A percentile compares a stretch with the other conserved stretches of the same genome.
These are phyloP conservation scores for Chanos chanos DNA, from an alignment of 2,797 vertebrate genomes.

Conservation along the genomic window DNA sequence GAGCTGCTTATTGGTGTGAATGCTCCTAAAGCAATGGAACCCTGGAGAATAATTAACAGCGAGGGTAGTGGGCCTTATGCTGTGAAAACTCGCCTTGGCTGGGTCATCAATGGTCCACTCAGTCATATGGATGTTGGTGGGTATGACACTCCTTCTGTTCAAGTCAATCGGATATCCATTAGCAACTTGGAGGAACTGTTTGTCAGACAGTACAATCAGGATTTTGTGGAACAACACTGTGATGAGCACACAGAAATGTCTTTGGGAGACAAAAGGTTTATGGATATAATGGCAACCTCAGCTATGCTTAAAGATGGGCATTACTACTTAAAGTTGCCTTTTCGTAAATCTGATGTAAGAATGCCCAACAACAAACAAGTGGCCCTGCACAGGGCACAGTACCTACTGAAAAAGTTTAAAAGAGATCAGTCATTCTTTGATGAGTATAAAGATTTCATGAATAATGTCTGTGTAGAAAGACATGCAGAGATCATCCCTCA, in stretches of 20 bases:
- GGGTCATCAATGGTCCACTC: neutral
- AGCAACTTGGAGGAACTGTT: neutral
- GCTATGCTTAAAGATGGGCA: neutral
- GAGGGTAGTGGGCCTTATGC: no score
- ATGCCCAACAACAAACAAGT: neutral
- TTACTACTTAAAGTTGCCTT: neutral
- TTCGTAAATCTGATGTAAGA: neutral
- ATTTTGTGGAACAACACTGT: neutral
- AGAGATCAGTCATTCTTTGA: neutral
- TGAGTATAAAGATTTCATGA: neutral
- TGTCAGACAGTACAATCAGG: neutral
- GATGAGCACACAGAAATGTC: slow-evolving; percentile 5
- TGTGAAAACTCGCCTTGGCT: no score
- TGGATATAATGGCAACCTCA: neutral
- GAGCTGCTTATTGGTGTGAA: no score
- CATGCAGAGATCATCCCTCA: no score
- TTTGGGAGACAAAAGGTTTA: neutral
- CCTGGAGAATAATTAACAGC: no score
- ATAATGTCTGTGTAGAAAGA: no score
- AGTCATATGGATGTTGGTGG: no score
- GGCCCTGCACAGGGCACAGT: neutral
- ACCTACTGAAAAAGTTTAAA: neutral
- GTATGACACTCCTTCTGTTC: no score
- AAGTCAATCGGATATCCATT: no score
- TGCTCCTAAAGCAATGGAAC: neutral